Percentiles rank a stretch among this genome's conserved stretches.
phyloP scores from a whole-genome alignment of 2,888 invertebrate genomes.

The Pachymerium ferrugineum region DNA sequence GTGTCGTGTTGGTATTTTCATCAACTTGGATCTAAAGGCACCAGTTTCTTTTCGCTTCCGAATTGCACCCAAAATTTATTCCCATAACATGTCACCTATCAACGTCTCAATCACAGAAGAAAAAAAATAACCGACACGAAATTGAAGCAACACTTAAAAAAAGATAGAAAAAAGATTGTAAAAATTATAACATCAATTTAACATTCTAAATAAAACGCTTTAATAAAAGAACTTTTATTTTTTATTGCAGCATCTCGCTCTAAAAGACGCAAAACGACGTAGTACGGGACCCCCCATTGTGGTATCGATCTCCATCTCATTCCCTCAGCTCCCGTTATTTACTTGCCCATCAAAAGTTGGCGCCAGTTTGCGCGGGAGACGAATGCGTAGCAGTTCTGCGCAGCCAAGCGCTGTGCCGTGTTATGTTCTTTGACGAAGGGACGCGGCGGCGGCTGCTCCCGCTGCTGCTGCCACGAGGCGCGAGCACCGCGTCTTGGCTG shows the following conservation, averaged over 20 bases:
- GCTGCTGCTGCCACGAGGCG: slow-evolving; percentile 5
- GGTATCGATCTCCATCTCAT: slow-evolving; percentile 12
- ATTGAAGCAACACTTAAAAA: not conserved
- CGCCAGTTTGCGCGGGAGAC: slow-evolving; percentile 16
- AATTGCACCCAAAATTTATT: not conserved
- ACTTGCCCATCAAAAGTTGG: slow-evolving; percentile 8
- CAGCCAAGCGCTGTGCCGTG: slow-evolving; percentile 1
- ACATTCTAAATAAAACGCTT: not conserved
- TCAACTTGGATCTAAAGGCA: slow-evolving; percentile 13
- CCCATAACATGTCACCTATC: not conserved
- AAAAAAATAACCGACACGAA: not conserved
- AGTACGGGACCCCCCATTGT: not conserved
- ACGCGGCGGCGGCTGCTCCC: slow-evolving; percentile 21
- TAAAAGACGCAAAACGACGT: slow-evolving; percentile 15
- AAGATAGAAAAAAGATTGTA: not conserved
- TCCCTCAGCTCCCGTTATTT: slow-evolving; percentile 16
- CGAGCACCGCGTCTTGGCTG: slow-evolving; percentile 23
- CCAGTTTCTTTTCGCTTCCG: not conserved
- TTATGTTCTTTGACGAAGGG: slow-evolving; percentile 4
- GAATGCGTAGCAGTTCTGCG: not conserved
- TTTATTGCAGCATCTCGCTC: too few relatives aligned
- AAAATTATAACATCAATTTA: not conserved
- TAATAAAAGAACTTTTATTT: not conserved
- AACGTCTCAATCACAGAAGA: too few relatives aligned
- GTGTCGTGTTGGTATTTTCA: slow-evolving; percentile 23